A percentile compares a stretch with the other conserved stretches of the same genome.
These are phyloP conservation scores for Palythoa grandis DNA, from an alignment of 92 coral and sea anemone genomes.

Conservation along the genomic window DNA sequence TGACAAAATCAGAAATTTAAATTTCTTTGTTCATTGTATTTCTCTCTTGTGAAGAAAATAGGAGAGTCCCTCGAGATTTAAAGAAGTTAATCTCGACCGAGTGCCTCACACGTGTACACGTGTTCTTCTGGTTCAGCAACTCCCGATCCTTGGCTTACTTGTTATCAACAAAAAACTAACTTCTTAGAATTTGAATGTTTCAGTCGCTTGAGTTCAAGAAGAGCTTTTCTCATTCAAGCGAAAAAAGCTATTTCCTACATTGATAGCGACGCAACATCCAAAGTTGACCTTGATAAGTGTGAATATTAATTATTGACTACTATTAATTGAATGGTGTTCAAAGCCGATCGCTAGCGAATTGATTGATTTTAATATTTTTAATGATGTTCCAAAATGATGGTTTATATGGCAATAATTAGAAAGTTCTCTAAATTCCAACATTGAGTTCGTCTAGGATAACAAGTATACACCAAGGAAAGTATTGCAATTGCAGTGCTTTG, in stretches of 20 bases:
- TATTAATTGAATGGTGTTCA: background rate
- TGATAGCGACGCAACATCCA: background rate
- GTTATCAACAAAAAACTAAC: background rate
- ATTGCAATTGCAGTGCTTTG: background rate
- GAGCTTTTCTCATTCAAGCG: background rate
- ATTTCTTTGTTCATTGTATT: conserved; percentile 10
- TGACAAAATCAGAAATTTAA: background rate
- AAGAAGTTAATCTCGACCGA: background rate
- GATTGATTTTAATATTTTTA: background rate
- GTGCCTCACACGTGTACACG: too few relatives aligned
- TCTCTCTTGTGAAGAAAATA: background rate
- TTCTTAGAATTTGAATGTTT: background rate
- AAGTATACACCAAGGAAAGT: background rate
- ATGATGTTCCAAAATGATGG: background rate
- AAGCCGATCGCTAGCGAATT: background rate
- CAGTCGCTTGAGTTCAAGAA: background rate
- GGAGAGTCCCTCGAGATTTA: conserved; percentile 1
- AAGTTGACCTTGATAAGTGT: background rate
- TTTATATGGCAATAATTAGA: background rate
- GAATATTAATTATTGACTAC: background rate
- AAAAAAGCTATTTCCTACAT: background rate
- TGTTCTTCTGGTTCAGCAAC: background rate
- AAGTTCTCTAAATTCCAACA: background rate
- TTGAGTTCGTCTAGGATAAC: background rate
- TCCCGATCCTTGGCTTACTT: background rate